Base-by-base conservation (phyloP, 2,888 invertebrate species). In the Nomada lathburiana region DNA sequence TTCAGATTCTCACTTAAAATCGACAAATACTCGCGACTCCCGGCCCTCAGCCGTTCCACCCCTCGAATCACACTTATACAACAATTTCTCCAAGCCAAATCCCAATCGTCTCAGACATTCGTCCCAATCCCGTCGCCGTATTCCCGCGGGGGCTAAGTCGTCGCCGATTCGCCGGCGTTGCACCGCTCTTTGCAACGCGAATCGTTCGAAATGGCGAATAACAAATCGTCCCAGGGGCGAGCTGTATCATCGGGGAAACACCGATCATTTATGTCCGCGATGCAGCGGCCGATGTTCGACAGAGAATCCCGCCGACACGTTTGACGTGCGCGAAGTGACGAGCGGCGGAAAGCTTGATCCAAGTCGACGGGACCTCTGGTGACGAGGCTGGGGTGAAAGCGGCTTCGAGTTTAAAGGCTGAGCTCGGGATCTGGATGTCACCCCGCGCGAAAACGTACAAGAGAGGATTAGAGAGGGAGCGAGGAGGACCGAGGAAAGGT, bases 391-490 rank as follows among this genome's bases (percentile, higher is more conserved):
- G 70, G 81, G 82, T 85, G 83, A 90, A 89, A 89, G 89, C 89
- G 85, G 87, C 90, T 90, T 83, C 83, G 81, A 88, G 87, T 88
- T 88, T 90, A 90, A 90, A 88, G 89, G 89, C 90, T 90, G 85
- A 89, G 87, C 89, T 89, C 79, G 84, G 86, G 87, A 88, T 88
- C 86, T 79, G 82, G 82, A 82, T 89, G 89, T 90, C 89, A 87
- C 84, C 81, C 83, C 63, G 75, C 73, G 84, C 80, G 80, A 89
- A 80, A 86, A 88, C 83, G 83, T 87, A 79, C 84, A 84, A 80
- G 83, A 70, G 81, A 76, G 89, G 89, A 89, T 90, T 89, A 87
- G 84, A 84, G 86, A 44, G 65, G 42, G 72, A 69, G 47, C 23
- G 16, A 29, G 47, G 26, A 11, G 0, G 20, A 18, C 18, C 11